A percentile compares a stretch with the other conserved stretches of the same genome.
These are phyloP conservation scores for Callospermophilus lateralis DNA, from an alignment of 2,113 vertebrate genomes.

Conservation along the genomic window DNA sequence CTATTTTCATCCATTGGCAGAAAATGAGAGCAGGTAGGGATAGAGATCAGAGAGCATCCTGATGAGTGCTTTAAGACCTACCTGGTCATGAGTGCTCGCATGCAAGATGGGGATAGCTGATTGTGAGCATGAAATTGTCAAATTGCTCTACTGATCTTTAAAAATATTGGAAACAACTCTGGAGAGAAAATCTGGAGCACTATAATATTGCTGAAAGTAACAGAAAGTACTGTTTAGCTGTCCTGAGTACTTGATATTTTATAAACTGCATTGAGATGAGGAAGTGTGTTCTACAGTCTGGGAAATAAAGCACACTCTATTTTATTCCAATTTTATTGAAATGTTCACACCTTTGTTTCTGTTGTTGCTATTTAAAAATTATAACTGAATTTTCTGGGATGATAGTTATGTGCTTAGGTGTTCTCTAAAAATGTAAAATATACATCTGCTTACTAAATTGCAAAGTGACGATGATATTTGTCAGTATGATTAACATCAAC, in stretches of 20 bases:
- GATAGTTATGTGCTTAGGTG: neutral
- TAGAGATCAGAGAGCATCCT: neutral
- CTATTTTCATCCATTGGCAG: neutral
- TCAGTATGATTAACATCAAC: neutral
- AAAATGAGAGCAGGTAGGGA: neutral
- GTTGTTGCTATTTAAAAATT: neutral
- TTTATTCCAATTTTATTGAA: neutral
- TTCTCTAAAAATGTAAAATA: neutral
- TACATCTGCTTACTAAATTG: neutral
- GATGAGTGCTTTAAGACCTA: neutral
- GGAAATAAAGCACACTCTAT: neutral
- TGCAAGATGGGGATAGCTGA: neutral
- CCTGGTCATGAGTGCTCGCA: neutral
- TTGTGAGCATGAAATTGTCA: neutral
- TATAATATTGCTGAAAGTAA: neutral
- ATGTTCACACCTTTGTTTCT: neutral
- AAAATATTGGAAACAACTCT: neutral
- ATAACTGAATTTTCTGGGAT: neutral
- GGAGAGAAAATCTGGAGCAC: neutral
- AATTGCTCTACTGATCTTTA: neutral
- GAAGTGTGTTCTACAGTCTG: neutral
- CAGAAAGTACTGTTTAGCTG: neutral
- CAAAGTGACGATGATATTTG: neutral
- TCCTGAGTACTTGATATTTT: conserved; percentile 13
- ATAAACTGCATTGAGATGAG: neutral